Base-by-base conservation (phyloP, 2,113 vertebrate genomes). In the Odontesthes bonariensis region DNA sequence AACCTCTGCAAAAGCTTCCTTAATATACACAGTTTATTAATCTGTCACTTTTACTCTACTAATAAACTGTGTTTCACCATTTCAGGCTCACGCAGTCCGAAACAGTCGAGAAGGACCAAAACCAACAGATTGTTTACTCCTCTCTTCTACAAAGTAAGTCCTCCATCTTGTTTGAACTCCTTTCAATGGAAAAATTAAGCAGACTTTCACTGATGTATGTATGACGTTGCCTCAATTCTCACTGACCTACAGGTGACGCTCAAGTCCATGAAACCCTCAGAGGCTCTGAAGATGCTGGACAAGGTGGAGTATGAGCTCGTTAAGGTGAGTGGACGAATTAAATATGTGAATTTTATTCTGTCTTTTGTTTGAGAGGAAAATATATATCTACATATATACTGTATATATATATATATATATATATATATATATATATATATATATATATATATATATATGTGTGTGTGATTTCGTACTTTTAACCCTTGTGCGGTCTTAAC, bases 111-210 rank as follows among this genome's bases (percentile, higher is more conserved):
- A 40, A 56, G 51, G 49, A 46, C 23, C 13, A 22, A 55, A 46
- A 3, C 31, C 33, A 54, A 16, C 55, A 38, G 6, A 14, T 20
- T 1, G 8, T 5, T 7, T 32, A 33, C 58, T 8, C 49, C 0
- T 53, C 69, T 8, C 23, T 54, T 42, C n/a, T n/a, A 31, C 23
- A 62, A 0, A 23, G 70, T 73, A 23, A 73, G 69, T 52, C 13
- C 52, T 65, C 62, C 31, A 16, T 69, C 40, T 31, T 6, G 12
- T 12, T 12, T 60, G 9, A 22, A 0, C 0, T 35, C 17, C 3
- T n/a, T 5, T 27, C 27, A 27, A 2, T 27, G 27, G 27, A 27
- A 27, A 27, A 4, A 13, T 3, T 4, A 56, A n/a, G 1, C 42
- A 22, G 6, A 55, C 23, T 4, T 8, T 47, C 3, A 46, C 16